Evolutionary conservation across 2,888 invertebrate species (phyloP).

Genomic region (Periphyllus acericola): DNA sequence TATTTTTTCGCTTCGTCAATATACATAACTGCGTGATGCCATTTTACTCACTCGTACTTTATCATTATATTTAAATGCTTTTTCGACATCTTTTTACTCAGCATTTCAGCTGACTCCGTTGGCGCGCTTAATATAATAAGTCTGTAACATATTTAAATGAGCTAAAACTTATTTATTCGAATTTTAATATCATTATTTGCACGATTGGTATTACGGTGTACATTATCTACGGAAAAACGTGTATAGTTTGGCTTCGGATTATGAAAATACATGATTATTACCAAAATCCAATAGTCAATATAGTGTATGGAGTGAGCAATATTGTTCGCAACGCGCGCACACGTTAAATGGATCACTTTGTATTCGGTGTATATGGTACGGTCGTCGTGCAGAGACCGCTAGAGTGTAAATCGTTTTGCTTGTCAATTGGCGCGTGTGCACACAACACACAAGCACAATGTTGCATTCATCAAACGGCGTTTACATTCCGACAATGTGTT

Average conservation of each 20-base stretch:
- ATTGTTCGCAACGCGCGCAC: neutral
- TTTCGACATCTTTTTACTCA: slow-evolving; percentile 4
- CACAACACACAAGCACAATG: neutral
- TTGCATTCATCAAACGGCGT: neutral
- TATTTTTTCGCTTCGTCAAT: neutral
- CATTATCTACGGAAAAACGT: neutral
- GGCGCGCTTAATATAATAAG: neutral
- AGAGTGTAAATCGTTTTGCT: neutral
- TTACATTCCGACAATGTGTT: neutral
- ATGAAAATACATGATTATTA: neutral
- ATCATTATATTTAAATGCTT: neutral
- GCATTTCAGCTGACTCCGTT: neutral
- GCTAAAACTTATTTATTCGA: too few relatives aligned
- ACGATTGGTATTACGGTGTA: too few relatives aligned
- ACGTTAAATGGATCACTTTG: neutral
- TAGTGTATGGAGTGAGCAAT: neutral
- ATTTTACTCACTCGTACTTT: neutral
- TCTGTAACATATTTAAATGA: too few relatives aligned
- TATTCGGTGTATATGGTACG: too few relatives aligned
- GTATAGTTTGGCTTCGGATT: neutral
- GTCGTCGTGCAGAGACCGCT: too few relatives aligned
- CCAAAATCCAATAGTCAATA: neutral
- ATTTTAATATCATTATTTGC: too few relatives aligned
- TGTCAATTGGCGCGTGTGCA: neutral
- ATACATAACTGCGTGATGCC: neutral